Evolutionary conservation across 2,888 invertebrate genomes (phyloP), one percentile per base, ranked within the genome.

Genomic region (Rhorus exstirpatorius): DNA sequence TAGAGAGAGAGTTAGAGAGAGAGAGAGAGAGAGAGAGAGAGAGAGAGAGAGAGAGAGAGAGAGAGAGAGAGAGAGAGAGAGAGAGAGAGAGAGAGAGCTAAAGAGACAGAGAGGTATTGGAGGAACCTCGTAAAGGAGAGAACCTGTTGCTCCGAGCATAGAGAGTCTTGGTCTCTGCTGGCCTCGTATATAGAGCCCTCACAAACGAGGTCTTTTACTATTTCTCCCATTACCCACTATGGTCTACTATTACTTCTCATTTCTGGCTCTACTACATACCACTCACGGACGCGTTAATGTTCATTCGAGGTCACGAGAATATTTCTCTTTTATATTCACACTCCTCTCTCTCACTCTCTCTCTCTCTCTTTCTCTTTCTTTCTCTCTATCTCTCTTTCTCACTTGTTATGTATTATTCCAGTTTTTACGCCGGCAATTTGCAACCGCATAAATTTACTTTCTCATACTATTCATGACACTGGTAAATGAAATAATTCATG

Each of bases 121-220:
- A 53, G 49, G 41, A 65, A 14, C 4, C 14, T 24, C 26, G 65
- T 55, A 70, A 63, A 70, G 63, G 51, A 58, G 70, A 55, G 70
- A 65, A 82, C 82, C 82, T 82, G 82, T 82, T 82, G 79, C 82
- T 75, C 53, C 46, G 10, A 38, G 44, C 38, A 26, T 41, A 68
- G 53, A 21, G 55, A 38, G 26, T 17, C 51, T 75, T 70, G 63
- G 63, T 35, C 53, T 51, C 68, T 35, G n/a, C 17, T 72, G 12
- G 31, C 72, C 31, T 74, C 46, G 71, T 51, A 53, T 55, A 10
- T 38, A 72, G 35, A 51, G 46, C 44, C 53, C 58, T 55, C 53
- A 17, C 63, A 70, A 55, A 65, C 51, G 79, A 79, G 78, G 35
- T 46, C 65, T 82, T 71, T 82, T 75, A 70, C 79, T 75, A 75